Percentiles rank a stretch among this genome's conserved stretches.
Conservation (phyloP, 2,797 vertebrate species). For the Thamnophis elegans region DNA sequence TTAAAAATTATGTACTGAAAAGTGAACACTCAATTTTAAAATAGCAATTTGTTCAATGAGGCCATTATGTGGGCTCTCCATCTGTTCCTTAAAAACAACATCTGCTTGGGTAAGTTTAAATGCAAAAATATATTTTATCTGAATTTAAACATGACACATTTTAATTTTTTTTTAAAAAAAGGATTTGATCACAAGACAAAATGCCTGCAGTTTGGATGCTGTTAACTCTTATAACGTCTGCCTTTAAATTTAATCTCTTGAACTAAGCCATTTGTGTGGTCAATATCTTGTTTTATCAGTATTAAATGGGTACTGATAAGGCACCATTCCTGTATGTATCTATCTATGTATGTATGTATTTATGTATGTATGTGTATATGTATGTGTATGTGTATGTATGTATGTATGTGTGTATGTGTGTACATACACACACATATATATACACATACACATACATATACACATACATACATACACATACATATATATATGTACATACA, state of each 20-base stretch:
- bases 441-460: no score
- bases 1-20: slow-evolving; percentile 33
- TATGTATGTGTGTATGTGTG: no score
- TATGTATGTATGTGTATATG: no score
- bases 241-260: not conserved
- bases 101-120: slow-evolving; percentile 51
- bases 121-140: slow-evolving; percentile 35
- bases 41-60: slow-evolving; percentile 40
- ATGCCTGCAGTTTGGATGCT: not conserved
- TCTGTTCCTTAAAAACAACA: slow-evolving; percentile 57
- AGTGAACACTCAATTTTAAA: slow-evolving; percentile 38
- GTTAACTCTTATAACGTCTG: not conserved
- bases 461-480: no score
- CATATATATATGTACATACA: no score
- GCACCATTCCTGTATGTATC: not conserved
- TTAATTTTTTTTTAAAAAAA: slow-evolving; percentile 10
- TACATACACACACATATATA: no score
- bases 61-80: slow-evolving; percentile 28
- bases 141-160: slow-evolving; percentile 36
- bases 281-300: not conserved
- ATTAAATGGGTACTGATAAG: not conserved
- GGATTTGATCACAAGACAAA: slow-evolving; percentile 35
- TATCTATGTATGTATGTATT: no score
- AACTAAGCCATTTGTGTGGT: not conserved
- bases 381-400: no score